Conservation (phyloP, 2,113 vertebrate species). For the Pantherophis guttatus region DNA sequence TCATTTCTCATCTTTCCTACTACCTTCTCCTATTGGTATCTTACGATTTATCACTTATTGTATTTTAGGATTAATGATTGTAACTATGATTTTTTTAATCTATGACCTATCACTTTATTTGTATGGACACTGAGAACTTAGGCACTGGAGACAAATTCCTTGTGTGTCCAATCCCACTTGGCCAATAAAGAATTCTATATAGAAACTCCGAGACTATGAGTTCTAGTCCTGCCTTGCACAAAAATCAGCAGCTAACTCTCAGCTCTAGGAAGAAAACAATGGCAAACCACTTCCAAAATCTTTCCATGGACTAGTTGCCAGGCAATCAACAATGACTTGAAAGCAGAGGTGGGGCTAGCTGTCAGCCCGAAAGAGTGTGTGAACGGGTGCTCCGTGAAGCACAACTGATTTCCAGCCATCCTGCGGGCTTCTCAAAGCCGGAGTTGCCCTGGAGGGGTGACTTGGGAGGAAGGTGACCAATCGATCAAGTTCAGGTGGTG, state of each 20-base stretch:
- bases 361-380: too few relatives aligned
- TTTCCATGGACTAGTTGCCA: not conserved
- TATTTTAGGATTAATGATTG: not conserved
- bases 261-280: not conserved
- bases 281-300: not conserved
- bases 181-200: not conserved
- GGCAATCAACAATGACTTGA: not conserved
- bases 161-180: not conserved
- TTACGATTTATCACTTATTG: not conserved
- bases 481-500: too few relatives aligned
- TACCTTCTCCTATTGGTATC: not conserved
- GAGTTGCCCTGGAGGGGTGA: too few relatives aligned
- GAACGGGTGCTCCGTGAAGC: too few relatives aligned
- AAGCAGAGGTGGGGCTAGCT: too few relatives aligned
- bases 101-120: not conserved
- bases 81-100: not conserved
- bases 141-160: not conserved
- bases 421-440: too few relatives aligned
- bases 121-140: not conserved
- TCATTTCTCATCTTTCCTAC: not conserved
- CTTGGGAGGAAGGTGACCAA: too few relatives aligned
- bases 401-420: too few relatives aligned
- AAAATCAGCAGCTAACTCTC: not conserved
- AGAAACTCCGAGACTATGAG: not conserved
- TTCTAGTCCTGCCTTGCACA: not conserved